Conservation (phyloP, 2,113 vertebrate species). For the Terrapene triunguis region DNA sequence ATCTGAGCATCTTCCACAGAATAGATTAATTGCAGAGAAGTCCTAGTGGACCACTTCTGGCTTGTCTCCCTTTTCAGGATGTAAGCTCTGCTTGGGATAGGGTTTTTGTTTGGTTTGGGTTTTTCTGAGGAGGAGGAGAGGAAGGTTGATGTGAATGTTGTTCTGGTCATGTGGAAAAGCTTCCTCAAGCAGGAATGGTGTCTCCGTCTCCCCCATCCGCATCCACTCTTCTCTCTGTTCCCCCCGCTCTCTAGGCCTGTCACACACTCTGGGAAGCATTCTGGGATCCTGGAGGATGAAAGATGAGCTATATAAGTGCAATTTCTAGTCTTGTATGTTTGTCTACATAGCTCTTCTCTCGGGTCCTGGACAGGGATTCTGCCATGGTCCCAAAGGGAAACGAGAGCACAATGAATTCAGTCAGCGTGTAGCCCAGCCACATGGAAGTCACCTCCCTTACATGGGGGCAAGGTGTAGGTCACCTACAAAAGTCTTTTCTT, state of each 20-base stretch:
- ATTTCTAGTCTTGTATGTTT: background rate
- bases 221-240: background rate
- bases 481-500: background rate
- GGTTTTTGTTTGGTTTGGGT: background rate
- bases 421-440: background rate
- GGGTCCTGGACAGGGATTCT: slow-evolving; percentile 24
- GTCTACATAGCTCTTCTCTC: background rate
- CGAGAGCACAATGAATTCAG: slow-evolving; percentile 37
- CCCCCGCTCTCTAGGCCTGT: background rate
- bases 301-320: slow-evolving; percentile 22
- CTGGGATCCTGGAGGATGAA: background rate
- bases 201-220: background rate
- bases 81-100: background rate
- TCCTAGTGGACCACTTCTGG: background rate
- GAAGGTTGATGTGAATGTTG: background rate
- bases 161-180: background rate
- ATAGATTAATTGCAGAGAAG: background rate
- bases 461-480: background rate
- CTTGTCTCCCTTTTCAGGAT: background rate
- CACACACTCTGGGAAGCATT: background rate
- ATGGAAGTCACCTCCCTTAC: slow-evolving; percentile 21
- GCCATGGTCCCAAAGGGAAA: slow-evolving; percentile 26
- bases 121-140: slow-evolving; percentile 19
- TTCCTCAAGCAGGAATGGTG: background rate
- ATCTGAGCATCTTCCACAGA: background rate